A percentile compares a stretch with the other conserved stretches of the same genome.
Evolutionary conservation across 2,113 vertebrate genomes (phyloP).

Genomic region (Phrynosoma blainvillii): DNA sequence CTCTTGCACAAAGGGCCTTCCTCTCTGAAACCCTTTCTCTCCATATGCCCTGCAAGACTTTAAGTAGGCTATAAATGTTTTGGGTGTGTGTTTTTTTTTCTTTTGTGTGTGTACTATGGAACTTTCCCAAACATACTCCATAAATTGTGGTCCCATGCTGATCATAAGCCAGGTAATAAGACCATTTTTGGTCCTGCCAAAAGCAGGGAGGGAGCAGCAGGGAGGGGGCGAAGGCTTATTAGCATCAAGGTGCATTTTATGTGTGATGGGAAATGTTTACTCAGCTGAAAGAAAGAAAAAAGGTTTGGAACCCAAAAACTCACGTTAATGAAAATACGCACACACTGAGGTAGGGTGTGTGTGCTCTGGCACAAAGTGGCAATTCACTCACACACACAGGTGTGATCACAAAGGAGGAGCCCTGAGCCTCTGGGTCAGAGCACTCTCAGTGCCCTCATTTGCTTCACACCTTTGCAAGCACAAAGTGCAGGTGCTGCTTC

Average conservation of each 20-base stretch:
- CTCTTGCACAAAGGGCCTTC: conserved; percentile 50
- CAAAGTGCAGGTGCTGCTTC: conserved; percentile 45
- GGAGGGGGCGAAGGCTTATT: conserved; percentile 53
- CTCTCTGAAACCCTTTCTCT: not conserved
- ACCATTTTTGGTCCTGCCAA: conserved; percentile 53
- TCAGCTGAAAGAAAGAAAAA: conserved; percentile 67
- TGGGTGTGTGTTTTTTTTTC: conserved; percentile 22
- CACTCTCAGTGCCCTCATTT: conserved; percentile 12
- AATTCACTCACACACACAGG: conserved; percentile 47
- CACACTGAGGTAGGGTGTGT: not conserved
- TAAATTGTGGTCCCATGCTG: conserved; percentile 68
- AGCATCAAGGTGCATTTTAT: conserved; percentile 68
- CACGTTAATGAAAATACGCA: conserved; percentile 62
- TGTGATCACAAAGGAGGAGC: conserved; percentile 31
- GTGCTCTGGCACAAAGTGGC: conserved; percentile 57
- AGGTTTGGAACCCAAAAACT: conserved; percentile 48
- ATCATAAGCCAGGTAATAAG: conserved; percentile 69
- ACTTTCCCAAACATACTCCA: conserved; percentile 57
- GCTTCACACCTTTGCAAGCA: conserved; percentile 52
- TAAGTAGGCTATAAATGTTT: conserved; percentile 62
- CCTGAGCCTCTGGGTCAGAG: conserved; percentile 32
- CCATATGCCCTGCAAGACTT: conserved; percentile 9
- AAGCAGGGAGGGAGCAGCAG: conserved; percentile 62
- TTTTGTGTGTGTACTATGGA: conserved; percentile 29
- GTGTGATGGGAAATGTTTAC: conserved; percentile 62